These are phyloP conservation scores for Achroia grisella DNA, from an alignment of 1,140 invertebrate genomes.

Conservation along the genomic window DNA sequence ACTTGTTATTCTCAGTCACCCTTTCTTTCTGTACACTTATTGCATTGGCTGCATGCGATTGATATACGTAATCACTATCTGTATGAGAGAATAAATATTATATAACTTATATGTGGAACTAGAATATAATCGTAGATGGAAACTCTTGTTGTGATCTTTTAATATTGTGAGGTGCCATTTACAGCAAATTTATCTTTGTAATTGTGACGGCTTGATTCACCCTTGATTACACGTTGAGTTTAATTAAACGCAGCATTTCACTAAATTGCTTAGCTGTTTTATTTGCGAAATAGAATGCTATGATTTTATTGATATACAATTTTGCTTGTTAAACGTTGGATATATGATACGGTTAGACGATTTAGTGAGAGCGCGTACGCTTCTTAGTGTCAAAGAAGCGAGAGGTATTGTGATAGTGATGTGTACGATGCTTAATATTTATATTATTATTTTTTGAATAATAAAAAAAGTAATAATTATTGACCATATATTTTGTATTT, in stretches of 20 bases:
- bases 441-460: slow-evolving; percentile 57
- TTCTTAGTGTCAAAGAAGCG: slow-evolving; percentile 25
- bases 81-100: no score
- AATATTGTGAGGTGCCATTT: slow-evolving; percentile 61
- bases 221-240: no score
- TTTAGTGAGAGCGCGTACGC: slow-evolving; percentile 23
- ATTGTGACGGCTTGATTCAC: slow-evolving; percentile 28
- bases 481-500: slow-evolving; percentile 53
- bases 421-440: slow-evolving; percentile 62
- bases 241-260: slow-evolving; percentile 9
- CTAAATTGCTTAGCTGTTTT: slow-evolving; percentile 13
- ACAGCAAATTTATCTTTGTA: slow-evolving; percentile 42
- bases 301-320: no score
- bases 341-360: slow-evolving; percentile 20
- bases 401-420: slow-evolving; percentile 62
- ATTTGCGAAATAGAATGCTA: no score
- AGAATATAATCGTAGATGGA: slow-evolving; percentile 17
- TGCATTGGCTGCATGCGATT: no score
- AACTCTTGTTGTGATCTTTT: slow-evolving; percentile 44
- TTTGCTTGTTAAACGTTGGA: no score
- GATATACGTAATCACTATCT: no score
- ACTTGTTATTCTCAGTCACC: no score
- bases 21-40: no score
- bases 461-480: slow-evolving; percentile 62
- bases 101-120: no score